A percentile compares a stretch with the other conserved stretches of the same genome.
Evolutionary conservation across 2,113 vertebrate genomes (phyloP).

Genomic region (Natator depressus): DNA sequence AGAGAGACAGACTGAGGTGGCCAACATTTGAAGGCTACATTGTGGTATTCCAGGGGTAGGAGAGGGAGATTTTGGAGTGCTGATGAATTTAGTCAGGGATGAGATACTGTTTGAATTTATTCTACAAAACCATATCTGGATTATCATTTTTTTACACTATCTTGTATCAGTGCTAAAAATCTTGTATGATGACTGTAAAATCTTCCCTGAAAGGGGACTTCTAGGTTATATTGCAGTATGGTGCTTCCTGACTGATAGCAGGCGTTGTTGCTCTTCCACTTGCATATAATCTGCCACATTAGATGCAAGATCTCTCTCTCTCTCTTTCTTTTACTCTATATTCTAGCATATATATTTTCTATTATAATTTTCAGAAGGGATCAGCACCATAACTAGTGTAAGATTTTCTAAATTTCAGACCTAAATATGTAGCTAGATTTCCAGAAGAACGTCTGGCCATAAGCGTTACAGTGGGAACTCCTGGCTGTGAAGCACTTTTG

Average conservation of each 20-base stretch:
- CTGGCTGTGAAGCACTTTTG: not conserved
- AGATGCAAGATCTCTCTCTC: accelerated
- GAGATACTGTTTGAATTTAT: not conserved
- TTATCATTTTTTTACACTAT: not conserved
- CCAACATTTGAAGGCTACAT: not conserved
- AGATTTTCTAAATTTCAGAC: not conserved
- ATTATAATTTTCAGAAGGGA: not conserved
- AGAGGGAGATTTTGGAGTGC: accelerated
- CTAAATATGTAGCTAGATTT: not conserved
- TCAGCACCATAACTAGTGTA: not conserved
- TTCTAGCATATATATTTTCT: not conserved
- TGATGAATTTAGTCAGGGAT: not conserved
- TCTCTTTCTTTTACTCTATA: not conserved
- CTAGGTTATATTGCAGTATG: not conserved
- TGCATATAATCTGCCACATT: not conserved
- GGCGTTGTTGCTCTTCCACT: not conserved
- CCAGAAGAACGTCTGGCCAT: not conserved
- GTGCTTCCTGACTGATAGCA: not conserved
- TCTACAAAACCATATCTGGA: not conserved
- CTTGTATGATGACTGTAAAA: not conserved
- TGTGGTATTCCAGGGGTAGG: not conserved
- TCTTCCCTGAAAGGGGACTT: not conserved
- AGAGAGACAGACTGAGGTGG: not conserved
- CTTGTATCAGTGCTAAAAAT: not conserved
- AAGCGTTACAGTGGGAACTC: not conserved